Evolutionary conservation across 2,797 vertebrate genomes (phyloP), one percentile per base, ranked within the genome.

Genomic region (Cossypha dichroa): DNA sequence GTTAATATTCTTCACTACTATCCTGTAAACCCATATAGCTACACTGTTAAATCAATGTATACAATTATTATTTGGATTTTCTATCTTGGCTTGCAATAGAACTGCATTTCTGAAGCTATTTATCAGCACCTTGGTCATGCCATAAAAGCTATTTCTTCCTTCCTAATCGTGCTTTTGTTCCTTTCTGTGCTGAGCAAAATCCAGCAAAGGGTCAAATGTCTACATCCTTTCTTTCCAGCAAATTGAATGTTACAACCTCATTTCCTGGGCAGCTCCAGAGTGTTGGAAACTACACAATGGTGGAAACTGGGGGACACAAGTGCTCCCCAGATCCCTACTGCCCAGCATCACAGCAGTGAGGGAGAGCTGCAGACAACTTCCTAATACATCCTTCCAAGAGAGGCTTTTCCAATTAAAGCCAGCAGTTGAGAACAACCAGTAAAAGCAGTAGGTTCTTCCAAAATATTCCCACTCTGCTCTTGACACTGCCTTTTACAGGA

Each of bases 11-110:
- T 67, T 79, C 74, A 79, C 46, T 69, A 31, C 28, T 90, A 23
- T 68, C 66, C 67, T 68, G 48, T 66, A 92, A 92, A 45, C 36
- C 62, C 49, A 54, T 59, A 59, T 6, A 73, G 64, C 34, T 68
- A 48, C 38, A 85, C 25, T 95, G 73, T 58, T 92, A 94, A 96
- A 95, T 96, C 94, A 90, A 92, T 94, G 64, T 29, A 85, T 60
- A 80, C 68, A 92, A 83, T 56, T 95, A 88, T 88, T 83, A 83
- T 88, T 96, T 94, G 72, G 38, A 29, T 82, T 81, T 94, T 80
- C 68, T 85, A 15, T 46, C 86, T 83, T 62, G 75, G 23, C 34
- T 68, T 89, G 68, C 54, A 86, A 19, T 29, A 67, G 72, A 94
- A 58, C 56, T 3, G 4, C 54, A 79, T 88, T 94, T 91, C 72